These are phyloP conservation scores for Borostomias antarcticus DNA, from an alignment of 2,797 vertebrate genomes.

Conservation along the genomic window DNA sequence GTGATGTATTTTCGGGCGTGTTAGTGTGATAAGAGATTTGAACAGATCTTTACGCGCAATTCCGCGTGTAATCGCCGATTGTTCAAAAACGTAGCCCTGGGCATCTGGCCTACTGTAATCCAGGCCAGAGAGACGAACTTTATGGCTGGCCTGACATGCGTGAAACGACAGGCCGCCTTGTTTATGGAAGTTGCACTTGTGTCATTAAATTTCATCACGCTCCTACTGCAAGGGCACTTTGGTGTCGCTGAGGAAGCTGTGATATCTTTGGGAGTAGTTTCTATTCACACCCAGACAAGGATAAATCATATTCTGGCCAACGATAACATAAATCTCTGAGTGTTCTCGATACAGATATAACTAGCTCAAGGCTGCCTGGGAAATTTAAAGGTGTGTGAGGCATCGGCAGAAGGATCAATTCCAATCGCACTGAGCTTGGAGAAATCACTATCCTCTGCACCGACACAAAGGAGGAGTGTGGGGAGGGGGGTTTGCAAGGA, in stretches of 20 bases:
- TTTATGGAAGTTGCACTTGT: slow-evolving; percentile 3
- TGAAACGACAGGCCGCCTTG: not conserved
- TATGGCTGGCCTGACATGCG: too few relatives aligned
- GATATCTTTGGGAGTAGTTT: slow-evolving; percentile 40
- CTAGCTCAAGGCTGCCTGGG: slow-evolving; percentile 51
- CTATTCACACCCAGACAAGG: slow-evolving; percentile 50
- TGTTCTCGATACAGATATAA: slow-evolving; percentile 53
- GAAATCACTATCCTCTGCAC: slow-evolving; percentile 62
- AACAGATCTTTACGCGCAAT: too few relatives aligned
- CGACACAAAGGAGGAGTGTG: slow-evolving; percentile 55
- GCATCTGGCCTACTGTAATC: too few relatives aligned
- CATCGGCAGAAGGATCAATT: slow-evolving; percentile 67
- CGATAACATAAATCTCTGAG: slow-evolving; percentile 60
- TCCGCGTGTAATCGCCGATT: too few relatives aligned
- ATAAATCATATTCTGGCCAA: slow-evolving; percentile 64
- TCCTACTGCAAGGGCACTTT: slow-evolving; percentile 16
- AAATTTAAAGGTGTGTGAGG: slow-evolving; percentile 63
- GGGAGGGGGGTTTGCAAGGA: slow-evolving; percentile 50
- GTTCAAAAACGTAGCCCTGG: too few relatives aligned
- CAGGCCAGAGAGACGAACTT: too few relatives aligned
- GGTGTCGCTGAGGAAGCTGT: slow-evolving; percentile 4
- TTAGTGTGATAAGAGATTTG: too few relatives aligned
- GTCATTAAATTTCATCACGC: slow-evolving; percentile 33
- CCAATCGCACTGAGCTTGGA: slow-evolving; percentile 66
- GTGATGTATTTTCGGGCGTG: too few relatives aligned